Evolutionary conservation across 2,113 vertebrate species (phyloP), one percentile per base, ranked within the genome.

Genomic region (Tympanuchus pallidicinctus): DNA sequence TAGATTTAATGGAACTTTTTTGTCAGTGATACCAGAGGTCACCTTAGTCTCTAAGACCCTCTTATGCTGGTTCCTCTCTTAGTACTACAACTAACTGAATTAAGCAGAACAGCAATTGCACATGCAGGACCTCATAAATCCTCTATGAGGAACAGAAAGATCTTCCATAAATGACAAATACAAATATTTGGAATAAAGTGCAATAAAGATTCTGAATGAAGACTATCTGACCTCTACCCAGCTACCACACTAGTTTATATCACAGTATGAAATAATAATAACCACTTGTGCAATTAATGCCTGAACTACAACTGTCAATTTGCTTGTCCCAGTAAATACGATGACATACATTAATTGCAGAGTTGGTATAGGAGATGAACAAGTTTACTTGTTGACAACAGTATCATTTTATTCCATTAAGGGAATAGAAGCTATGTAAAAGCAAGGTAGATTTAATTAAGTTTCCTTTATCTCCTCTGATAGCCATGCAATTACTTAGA

Each of bases 401-500:
- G 67, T 86, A 59, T 42, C 47, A 87, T 70, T 80, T 87, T 82
- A 76, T 66, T 73, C 30, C 43, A 92, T 61, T 82, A 86, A 47
- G 71, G 17, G 32, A 92, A 82, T 11, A 80, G 64, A 84, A 90
- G 32, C 45, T 73, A 64, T 7, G 25, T 13, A 8, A 86, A 22
- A 87, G 20, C 45, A 85, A 2, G 8, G 59, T 21, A 82, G 66
- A 91, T 89, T 92, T 74, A 87, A 94, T 89, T 59, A 90, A 61
- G 34, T 38, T 81, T 78, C 20, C 76, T 79, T 91, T 76, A 54
- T 79, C 59, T 94, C 45, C 71, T 69, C 28, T 59, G 64, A 74
- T 54, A 95, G 45, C 15, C 48, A 45, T 32, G 36, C 22, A 76
- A 66, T 79, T 89, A 90, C 48, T 75, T 84, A 61, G n/a, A 90